phyloP scores from a whole-genome alignment of 2,113 vertebrate species.

The Microcebus jonahi region DNA sequence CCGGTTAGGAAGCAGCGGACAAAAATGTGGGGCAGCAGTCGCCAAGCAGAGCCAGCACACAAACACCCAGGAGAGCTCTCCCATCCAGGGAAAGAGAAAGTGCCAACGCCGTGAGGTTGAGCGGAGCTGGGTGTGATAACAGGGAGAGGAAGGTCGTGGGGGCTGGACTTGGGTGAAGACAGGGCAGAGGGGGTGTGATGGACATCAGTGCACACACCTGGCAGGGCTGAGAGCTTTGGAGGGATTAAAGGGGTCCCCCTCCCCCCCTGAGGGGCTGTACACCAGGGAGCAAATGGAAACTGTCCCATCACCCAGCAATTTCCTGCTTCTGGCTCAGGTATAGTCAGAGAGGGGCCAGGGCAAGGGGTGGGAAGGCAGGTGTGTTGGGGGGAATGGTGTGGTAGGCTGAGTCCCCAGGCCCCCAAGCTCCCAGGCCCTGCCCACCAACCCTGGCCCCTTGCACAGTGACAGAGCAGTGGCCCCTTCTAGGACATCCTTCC shows the following conservation, averaged over 20 bases:
- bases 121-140: fast-evolving
- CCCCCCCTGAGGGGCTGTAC: not conserved
- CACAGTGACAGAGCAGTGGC: slow-evolving; percentile 84
- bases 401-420: not conserved
- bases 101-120: not conserved
- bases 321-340: slow-evolving; percentile 13
- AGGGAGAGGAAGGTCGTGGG: fast-evolving
- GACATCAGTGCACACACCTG: fast-evolving
- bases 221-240: too few relatives aligned
- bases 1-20: not conserved
- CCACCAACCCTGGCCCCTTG: slow-evolving; percentile 67
- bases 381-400: slow-evolving; percentile 9
- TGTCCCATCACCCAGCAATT: not conserved
- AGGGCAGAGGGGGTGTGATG: fast-evolving
- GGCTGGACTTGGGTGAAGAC: not conserved
- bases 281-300: not conserved
- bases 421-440: not conserved
- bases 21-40: not conserved
- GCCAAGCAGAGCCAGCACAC: fast-evolving
- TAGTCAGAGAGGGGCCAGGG: slow-evolving; percentile 69
- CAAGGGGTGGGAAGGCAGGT: slow-evolving; percentile 86
- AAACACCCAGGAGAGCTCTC: not conserved
- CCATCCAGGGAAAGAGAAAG: fast-evolving
- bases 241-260: not conserved
- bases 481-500: slow-evolving; percentile 87